phyloP scores from a whole-genome alignment of 2,797 vertebrate genomes.

The Acestrorhynchus altus region DNA sequence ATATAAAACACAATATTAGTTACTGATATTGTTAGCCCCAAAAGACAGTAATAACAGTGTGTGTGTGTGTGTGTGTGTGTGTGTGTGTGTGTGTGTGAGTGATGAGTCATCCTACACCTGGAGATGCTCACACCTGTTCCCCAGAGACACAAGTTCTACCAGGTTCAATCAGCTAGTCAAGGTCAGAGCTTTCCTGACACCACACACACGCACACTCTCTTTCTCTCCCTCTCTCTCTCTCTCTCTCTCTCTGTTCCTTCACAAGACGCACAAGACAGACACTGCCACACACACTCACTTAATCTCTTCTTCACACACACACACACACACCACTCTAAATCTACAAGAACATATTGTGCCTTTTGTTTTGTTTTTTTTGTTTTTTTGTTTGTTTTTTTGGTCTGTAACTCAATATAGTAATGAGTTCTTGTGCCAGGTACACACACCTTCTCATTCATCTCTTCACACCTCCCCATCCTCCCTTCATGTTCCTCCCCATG shows the following conservation, averaged over 20 bases:
- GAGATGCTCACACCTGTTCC: conserved; percentile 51
- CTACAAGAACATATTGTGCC: neutral
- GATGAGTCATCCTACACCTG: conserved; percentile 52
- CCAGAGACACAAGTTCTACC: conserved; percentile 34
- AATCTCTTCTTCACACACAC: neutral
- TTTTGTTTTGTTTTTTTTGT: no score
- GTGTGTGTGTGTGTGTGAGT: no score
- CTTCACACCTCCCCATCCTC: conserved; percentile 14
- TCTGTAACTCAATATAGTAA: conserved; percentile 25
- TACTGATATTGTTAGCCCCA: no score
- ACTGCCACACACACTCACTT: neutral
- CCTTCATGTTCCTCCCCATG: conserved; percentile 26
- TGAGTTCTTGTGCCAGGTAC: conserved; percentile 26
- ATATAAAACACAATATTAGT: no score
- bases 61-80: conserved; percentile 26
- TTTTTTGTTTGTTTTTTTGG: no score
- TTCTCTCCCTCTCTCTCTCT: neutral
- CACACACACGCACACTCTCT: no score
- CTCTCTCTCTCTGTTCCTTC: neutral
- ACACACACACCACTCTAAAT: neutral
- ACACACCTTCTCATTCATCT: conserved; percentile 29
- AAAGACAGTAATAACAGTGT: neutral
- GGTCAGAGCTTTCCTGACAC: conserved; percentile 50
- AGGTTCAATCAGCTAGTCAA: conserved; percentile 47
- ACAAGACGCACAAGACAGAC: no score